Base-by-base conservation (phyloP, 2,888 invertebrate genomes). In the Campopleginae sp. region DNA sequence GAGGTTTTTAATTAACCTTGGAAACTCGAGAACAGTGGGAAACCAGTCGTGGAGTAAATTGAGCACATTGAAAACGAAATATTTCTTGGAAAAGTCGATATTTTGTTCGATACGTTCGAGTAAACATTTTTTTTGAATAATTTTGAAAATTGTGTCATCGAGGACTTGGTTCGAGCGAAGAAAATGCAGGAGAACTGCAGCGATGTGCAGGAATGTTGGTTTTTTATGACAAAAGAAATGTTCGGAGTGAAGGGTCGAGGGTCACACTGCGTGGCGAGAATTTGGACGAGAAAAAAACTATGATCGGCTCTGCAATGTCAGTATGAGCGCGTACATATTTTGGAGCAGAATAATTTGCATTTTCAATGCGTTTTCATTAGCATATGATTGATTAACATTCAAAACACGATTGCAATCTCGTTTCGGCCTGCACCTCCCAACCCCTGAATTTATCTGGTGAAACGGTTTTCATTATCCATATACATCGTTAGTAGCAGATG, bases 1-100 rank as follows among this genome's bases (percentile, higher is more conserved):
- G 89, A 89, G 90, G 90, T 92, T 91, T 92, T 92, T 92, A 91
- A 92, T 92, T 92, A 91, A 92, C 91, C 90, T 92, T 92, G 88
- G 88, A 90, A 91, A 91, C 90, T 90, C 89, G 90, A 89, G 86
- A 85, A 71, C 82, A 86, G 85, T 84, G 54, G 86, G 86, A 86
- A 82, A 76, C 68, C 81, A 87, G 87, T 85, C 81, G 85, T 71
- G 85, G 86, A 80, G 88, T 80, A 78, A 81, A 84, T 81, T 19
- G 33, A 79, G 48, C 44, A 51, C n/a, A n/a, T n/a, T n/a, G n/a
- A n/a, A n/a, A n/a, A n/a, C n/a, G 2, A 19, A 51, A 51, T 19
- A 51, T 51, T 51, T 51, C 6, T n/a, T 7, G 6, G 7, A n/a
- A n/a, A n/a, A n/a, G n/a, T n/a, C n/a, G n/a, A n/a, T n/a, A n/a